Conservation (phyloP, 2,797 vertebrate species). For the Australoheros facetus region DNA sequence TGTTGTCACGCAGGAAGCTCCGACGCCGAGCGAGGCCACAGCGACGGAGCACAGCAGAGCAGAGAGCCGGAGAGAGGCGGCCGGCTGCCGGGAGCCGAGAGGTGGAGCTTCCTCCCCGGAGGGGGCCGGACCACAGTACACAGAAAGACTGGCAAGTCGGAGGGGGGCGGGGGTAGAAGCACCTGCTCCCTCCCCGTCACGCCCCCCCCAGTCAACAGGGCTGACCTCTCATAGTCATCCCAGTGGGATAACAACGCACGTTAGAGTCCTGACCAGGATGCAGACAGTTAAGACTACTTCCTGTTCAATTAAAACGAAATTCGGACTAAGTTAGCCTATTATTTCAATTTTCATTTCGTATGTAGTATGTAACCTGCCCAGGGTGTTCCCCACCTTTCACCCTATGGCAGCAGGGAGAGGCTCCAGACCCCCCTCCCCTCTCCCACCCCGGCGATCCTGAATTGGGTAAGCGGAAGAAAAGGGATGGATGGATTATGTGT, state of each 20-base stretch:
- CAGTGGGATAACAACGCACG: slow-evolving; percentile 55
- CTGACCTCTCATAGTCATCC: slow-evolving; percentile 68
- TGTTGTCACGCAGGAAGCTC: slow-evolving; percentile 78
- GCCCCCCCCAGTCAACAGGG: slow-evolving; percentile 64
- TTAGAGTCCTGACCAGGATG: slow-evolving; percentile 33
- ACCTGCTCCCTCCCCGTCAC: slow-evolving; percentile 79
- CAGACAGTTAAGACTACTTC: slow-evolving; percentile 36
- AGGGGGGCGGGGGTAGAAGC: slow-evolving; percentile 65
- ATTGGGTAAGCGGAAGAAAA: too few relatives aligned
- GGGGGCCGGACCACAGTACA: slow-evolving; percentile 60
- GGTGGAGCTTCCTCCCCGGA: slow-evolving; percentile 71
- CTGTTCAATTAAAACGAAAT: slow-evolving; percentile 19
- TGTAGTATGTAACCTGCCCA: not conserved
- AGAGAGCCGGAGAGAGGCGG: slow-evolving; percentile 73
- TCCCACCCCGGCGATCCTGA: too few relatives aligned
- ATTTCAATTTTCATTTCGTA: not conserved
- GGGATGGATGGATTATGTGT: not conserved
- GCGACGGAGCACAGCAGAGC: slow-evolving; percentile 69
- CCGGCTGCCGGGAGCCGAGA: slow-evolving; percentile 73
- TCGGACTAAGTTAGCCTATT: not conserved
- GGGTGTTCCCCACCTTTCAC: too few relatives aligned
- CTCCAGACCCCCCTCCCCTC: too few relatives aligned
- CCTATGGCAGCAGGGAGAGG: too few relatives aligned
- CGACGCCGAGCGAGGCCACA: slow-evolving; percentile 73
- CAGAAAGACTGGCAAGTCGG: slow-evolving; percentile 32